Percentiles rank a stretch among this genome's conserved stretches.
phyloP scores from a whole-genome alignment of 2,888 invertebrate genomes.

The Epistrophella euchroma region DNA sequence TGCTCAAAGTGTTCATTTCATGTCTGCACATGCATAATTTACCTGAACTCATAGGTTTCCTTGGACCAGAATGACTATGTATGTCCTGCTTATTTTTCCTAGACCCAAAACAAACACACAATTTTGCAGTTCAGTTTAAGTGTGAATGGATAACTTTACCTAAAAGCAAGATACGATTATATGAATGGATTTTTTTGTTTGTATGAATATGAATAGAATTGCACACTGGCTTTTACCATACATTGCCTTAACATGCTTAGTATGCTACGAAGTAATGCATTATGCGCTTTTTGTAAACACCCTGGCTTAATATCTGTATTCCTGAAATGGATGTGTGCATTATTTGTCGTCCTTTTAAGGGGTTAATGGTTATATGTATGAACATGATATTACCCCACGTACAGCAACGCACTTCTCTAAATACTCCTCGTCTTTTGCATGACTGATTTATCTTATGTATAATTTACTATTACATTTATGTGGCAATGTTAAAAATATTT shows the following conservation, averaged over 20 bases:
- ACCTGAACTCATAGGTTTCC: not conserved
- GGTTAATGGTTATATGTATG: not conserved
- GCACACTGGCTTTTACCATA: not conserved
- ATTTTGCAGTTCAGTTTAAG: slow-evolving; percentile 4
- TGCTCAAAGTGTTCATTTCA: slow-evolving; percentile 65
- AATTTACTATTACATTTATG: slow-evolving; percentile 46
- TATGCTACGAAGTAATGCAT: slow-evolving; percentile 47
- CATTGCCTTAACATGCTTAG: slow-evolving; percentile 17
- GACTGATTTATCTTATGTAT: not conserved
- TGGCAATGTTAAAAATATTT: slow-evolving; percentile 16
- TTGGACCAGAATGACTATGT: slow-evolving; percentile 39
- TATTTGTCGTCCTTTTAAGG: not conserved
- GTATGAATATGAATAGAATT: slow-evolving; percentile 49
- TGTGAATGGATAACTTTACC: slow-evolving; percentile 43
- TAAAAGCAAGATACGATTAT: not conserved
- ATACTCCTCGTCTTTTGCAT: slow-evolving; percentile 12
- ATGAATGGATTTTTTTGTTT: slow-evolving; percentile 27
- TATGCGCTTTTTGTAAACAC: slow-evolving; percentile 53
- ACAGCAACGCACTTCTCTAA: not conserved
- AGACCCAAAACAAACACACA: slow-evolving; percentile 13
- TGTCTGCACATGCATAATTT: slow-evolving; percentile 37
- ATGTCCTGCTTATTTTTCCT: slow-evolving; percentile 20
- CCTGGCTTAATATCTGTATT: slow-evolving; percentile 12
- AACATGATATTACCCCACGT: not conserved
- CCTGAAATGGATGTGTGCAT: slow-evolving; percentile 8